A percentile compares a stretch with the other conserved stretches of the same genome.
These are phyloP conservation scores for Odontesthes bonariensis DNA, from an alignment of 2,113 vertebrate species.

Conservation along the genomic window DNA sequence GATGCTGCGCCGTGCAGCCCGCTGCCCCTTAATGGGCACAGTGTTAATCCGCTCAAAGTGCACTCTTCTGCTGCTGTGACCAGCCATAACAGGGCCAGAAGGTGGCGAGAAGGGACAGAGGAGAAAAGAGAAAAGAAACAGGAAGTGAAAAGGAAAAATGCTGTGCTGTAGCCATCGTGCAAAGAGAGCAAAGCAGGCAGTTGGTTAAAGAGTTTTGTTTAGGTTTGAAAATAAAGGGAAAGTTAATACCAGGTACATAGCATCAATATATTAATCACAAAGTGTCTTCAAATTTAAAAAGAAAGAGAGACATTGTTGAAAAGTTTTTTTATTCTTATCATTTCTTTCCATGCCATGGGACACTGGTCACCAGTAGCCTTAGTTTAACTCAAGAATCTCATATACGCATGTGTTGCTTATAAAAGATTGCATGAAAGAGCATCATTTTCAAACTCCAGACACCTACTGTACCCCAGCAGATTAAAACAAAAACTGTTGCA, in stretches of 20 bases:
- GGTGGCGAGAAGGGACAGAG: constrained; percentile 34
- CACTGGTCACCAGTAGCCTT: background rate
- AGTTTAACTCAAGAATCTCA: constrained; percentile 8
- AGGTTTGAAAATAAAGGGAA: constrained; percentile 31
- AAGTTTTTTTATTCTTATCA: background rate
- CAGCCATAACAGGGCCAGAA: constrained; percentile 49
- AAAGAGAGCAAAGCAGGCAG: constrained; percentile 54
- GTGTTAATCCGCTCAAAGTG: constrained; percentile 96
- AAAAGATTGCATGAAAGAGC: background rate
- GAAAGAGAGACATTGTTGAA: constrained; percentile 16
- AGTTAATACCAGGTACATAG: constrained; percentile 15
- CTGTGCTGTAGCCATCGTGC: constrained; percentile 55
- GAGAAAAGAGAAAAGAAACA: constrained; percentile 70
- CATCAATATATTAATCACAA: constrained; percentile 40
- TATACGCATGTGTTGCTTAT: background rate
- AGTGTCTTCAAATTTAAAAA: constrained; percentile 43
- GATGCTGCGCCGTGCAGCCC: constrained; percentile 87
- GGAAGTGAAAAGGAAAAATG: constrained; percentile 73
- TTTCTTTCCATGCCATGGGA: too few species aligned
- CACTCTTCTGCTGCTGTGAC: constrained; percentile 91
- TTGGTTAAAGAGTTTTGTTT: constrained; percentile 31
- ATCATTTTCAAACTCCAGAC: background rate
- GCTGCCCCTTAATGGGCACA: constrained; percentile 89
- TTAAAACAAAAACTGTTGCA: background rate
- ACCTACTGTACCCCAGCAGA: background rate